phyloP scores from a whole-genome alignment of 2,113 vertebrate species.

The Oryzias woworae region DNA sequence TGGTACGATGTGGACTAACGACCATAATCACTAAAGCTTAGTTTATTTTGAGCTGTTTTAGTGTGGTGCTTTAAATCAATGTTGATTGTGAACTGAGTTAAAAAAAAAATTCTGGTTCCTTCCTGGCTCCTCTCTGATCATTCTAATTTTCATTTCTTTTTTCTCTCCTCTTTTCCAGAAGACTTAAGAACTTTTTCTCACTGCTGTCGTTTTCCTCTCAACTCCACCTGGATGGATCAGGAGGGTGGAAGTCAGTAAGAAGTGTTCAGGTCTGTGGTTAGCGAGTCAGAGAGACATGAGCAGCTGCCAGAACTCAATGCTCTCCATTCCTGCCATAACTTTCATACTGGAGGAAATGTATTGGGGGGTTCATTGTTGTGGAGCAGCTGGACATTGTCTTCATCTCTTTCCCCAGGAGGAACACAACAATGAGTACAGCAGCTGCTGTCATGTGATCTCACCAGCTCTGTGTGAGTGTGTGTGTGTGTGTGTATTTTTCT shows the following conservation, averaged over 20 bases:
- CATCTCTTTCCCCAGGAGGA: constrained; percentile 33
- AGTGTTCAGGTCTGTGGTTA: background rate
- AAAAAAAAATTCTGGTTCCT: too few relatives aligned
- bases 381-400: constrained; percentile 66
- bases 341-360: constrained; percentile 8
- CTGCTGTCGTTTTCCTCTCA: background rate
- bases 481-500: background rate
- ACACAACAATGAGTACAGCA: constrained; percentile 25
- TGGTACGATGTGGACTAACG: too few relatives aligned
- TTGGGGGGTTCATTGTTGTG: constrained; percentile 41
- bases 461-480: background rate
- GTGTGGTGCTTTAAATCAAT: too few relatives aligned
- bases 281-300: constrained; percentile 31
- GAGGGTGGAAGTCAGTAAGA: background rate
- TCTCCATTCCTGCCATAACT: constrained; percentile 35
- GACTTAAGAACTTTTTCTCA: too few relatives aligned
- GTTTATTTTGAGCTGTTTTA: too few relatives aligned
- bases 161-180: too few relatives aligned
- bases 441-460: constrained; percentile 33
- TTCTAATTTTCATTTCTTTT: too few relatives aligned
- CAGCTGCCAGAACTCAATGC: constrained; percentile 41
- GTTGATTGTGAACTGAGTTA: too few relatives aligned
- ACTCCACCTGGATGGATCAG: background rate
- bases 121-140: too few relatives aligned
- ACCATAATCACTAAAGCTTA: too few relatives aligned